Conservation (phyloP, 1,140 invertebrate species). For the Zaprionus vittiger region DNA sequence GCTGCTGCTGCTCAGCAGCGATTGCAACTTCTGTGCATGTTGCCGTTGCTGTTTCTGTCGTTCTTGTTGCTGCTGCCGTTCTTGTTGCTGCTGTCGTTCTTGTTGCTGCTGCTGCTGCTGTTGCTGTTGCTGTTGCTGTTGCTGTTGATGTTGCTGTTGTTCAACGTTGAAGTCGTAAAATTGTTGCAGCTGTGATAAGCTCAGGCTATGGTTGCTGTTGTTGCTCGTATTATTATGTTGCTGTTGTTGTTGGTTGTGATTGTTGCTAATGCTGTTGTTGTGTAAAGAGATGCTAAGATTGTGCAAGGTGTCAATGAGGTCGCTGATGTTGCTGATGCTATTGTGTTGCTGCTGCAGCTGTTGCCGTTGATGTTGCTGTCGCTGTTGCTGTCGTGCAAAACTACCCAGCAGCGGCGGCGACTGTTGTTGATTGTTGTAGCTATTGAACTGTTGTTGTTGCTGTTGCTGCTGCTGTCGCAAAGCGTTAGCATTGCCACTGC, state of each 20-base stretch:
- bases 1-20: slow-evolving; percentile 18
- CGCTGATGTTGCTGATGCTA: slow-evolving; percentile 14
- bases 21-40: slow-evolving; percentile 32
- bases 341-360: slow-evolving; percentile 18
- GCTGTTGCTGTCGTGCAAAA: slow-evolving; percentile 1
- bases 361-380: not conserved
- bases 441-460: slow-evolving; percentile 5
- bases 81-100: slow-evolving; percentile 16
- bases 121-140: slow-evolving; percentile 23
- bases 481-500: slow-evolving; percentile 4
- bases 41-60: slow-evolving; percentile 30
- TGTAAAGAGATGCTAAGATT: slow-evolving; percentile 4
- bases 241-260: slow-evolving; percentile 19
- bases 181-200: not conserved
- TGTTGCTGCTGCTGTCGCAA: slow-evolving; percentile 19
- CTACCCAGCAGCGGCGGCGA: not conserved
- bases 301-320: slow-evolving; percentile 18
- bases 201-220: slow-evolving; percentile 20
- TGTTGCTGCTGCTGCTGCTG: slow-evolving; percentile 22
- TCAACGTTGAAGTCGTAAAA: slow-evolving; percentile 3
- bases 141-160: slow-evolving; percentile 16
- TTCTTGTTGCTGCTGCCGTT: slow-evolving; percentile 27
- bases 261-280: slow-evolving; percentile 20
- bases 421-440: slow-evolving; percentile 18
- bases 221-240: slow-evolving; percentile 10